A percentile compares a stretch with the other conserved stretches of the same genome.
Conservation (phyloP, 2,113 vertebrate genomes). For the Leucosticte australis region DNA sequence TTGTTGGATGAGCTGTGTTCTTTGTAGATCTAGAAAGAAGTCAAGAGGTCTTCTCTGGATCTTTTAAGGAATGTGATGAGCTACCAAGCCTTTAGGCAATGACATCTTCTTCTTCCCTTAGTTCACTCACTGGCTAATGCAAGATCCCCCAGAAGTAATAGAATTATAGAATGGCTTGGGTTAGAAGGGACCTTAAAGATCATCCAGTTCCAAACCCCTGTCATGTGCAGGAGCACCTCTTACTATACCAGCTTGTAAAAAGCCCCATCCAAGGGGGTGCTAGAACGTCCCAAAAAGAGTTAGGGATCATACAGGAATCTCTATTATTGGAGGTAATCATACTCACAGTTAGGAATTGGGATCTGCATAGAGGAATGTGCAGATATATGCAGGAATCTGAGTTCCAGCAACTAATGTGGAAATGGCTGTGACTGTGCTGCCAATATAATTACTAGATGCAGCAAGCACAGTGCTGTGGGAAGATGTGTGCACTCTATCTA, state of each 20-base stretch:
- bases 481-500: not conserved
- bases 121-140: not conserved
- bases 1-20: not conserved
- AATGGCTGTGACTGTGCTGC: not conserved
- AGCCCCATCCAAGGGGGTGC: not conserved
- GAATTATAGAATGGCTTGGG: not conserved
- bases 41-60: not conserved
- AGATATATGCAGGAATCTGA: not conserved
- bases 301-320: not conserved
- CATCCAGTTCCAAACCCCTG: not conserved
- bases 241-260: not conserved
- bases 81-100: not conserved
- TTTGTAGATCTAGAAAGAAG: not conserved
- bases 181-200: not conserved
- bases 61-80: not conserved
- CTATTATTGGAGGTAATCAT: not conserved
- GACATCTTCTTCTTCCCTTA: not conserved
- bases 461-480: not conserved
- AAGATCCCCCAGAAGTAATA: not conserved
- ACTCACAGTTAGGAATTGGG: not conserved
- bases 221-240: too few relatives aligned
- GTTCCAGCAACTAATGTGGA: not conserved
- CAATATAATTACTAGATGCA: not conserved
- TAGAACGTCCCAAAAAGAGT: not conserved
- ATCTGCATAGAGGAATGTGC: fast-evolving